Conservation (phyloP, 2,113 vertebrate species). For the Ammodytes marinus region DNA sequence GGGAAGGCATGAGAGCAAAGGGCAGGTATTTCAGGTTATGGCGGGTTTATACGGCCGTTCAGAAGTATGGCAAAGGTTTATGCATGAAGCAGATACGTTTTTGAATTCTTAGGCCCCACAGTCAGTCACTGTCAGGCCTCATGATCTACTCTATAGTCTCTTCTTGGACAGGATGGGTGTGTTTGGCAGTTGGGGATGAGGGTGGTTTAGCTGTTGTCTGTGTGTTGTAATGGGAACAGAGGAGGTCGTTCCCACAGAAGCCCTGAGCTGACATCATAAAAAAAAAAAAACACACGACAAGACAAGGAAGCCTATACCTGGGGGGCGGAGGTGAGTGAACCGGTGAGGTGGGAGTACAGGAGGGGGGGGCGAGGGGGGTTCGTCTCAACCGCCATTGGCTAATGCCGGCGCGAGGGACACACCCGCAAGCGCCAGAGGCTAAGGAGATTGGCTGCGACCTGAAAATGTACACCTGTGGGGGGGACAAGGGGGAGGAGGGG, state of each 20-base stretch:
- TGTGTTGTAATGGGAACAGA: conserved; percentile 72
- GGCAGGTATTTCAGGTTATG: conserved; percentile 77
- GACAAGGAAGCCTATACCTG: conserved; percentile 72
- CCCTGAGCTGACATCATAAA: conserved; percentile 84
- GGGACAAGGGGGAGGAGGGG: conserved; percentile 82
- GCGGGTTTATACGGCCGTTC: conserved; percentile 6
- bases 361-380: conserved; percentile 35
- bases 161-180: conserved; percentile 44
- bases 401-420: conserved; percentile 88
- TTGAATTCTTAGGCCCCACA: neutral
- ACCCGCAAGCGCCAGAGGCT: conserved; percentile 89
- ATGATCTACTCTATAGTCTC: conserved; percentile 8
- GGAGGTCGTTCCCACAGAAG: conserved; percentile 82
- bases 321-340: conserved; percentile 67
- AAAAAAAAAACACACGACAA: conserved; percentile 73
- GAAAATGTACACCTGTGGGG: conserved; percentile 95
- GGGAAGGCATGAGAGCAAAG: conserved; percentile 71
- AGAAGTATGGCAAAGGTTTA: conserved; percentile 61
- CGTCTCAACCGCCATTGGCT: conserved; percentile 76
- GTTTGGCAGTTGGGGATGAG: conserved; percentile 60
- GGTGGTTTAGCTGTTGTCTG: conserved; percentile 60
- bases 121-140: neutral
- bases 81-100: conserved; percentile 21
- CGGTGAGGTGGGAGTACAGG: conserved; percentile 51
- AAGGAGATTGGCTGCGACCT: conserved; percentile 89